Evolutionary conservation across 2,113 vertebrate genomes (phyloP), one percentile per base, ranked within the genome.

Genomic region (Trogon surrucura): DNA sequence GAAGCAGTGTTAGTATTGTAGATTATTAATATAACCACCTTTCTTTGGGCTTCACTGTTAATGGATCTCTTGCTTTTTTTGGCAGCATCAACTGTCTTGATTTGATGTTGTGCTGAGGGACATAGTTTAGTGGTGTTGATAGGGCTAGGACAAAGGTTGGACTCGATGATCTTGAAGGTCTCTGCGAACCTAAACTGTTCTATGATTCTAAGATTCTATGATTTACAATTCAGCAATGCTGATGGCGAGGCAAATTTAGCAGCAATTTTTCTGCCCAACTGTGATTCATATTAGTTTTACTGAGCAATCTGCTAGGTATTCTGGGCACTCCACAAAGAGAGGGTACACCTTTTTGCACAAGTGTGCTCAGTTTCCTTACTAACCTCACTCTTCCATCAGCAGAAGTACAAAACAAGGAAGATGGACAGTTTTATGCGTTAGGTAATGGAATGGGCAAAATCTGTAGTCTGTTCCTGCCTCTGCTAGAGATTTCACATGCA

Each of bases 221-320:
- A 95, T 95, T 95, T 96, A 94, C 2, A 4, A 78, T 95, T 91
- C 75, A 94, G 85, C 83, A 95, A 74, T 64, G 64, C 48, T 93
- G 94, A 82, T 81, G 70, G 47, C 54, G 51, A 95, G 79, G 79
- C 73, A 95, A 94, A 96, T 96, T 96, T 96, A 97, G 88, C 88
- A 95, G 75, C 60, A 69, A 62, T 93, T 96, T 95, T 90, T 95
- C 90, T 89, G 38, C 85, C 82, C 58, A 66, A 14, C 60, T 80
- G 32, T 93, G 83, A 94, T 94, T 97, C 92, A 79, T 93, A 73
- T 88, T 96, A 90, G 73, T 91, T 74, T 94, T 91, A 85, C 77
- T 88, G 85, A 93, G 81, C 93, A 93, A 93, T 90, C 92, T 97
- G 93, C 80, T 92, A 92, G 92, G 73, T 95, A 87, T 91, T 93